phyloP scores from a whole-genome alignment of 2,888 invertebrate genomes.

The Salpingus planirostris region DNA sequence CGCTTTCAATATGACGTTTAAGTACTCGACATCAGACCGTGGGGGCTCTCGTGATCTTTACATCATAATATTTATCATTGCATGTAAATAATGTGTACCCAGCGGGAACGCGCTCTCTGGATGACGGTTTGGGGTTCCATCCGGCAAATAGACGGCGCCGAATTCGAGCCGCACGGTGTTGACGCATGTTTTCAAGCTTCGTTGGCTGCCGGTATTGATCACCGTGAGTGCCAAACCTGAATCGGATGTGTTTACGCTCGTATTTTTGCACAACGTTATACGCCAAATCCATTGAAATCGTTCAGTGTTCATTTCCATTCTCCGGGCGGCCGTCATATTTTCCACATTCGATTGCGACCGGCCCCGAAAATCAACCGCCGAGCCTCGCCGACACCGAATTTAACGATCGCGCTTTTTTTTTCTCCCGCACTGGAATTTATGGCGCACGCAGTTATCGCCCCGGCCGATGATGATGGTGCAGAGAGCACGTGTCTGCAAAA shows the following conservation, averaged over 20 bases:
- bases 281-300: conserved; percentile 12
- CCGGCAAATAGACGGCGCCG: conserved; percentile 14
- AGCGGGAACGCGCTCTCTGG: conserved; percentile 36
- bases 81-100: conserved; percentile 42
- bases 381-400: no score
- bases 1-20: conserved; percentile 31
- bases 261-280: conserved; percentile 18
- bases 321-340: no score
- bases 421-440: no score
- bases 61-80: conserved; percentile 38
- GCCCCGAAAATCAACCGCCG: no score
- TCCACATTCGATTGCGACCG: no score
- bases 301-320: conserved; percentile 11
- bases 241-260: conserved; percentile 24
- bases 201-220: conserved; percentile 50
- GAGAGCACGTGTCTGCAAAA: conserved; percentile 12
- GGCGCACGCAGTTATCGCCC: no score
- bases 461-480: no score
- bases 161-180: conserved; percentile 36
- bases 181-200: conserved; percentile 56
- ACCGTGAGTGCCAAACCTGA: conserved; percentile 33
- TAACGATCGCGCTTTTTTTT: no score
- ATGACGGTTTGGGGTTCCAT: conserved; percentile 15
- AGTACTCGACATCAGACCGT: conserved; percentile 25
- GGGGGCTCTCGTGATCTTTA: conserved; percentile 28